Evolutionary conservation across 2,113 vertebrate species (phyloP).

Genomic region (Dissostichus mawsoni): DNA sequence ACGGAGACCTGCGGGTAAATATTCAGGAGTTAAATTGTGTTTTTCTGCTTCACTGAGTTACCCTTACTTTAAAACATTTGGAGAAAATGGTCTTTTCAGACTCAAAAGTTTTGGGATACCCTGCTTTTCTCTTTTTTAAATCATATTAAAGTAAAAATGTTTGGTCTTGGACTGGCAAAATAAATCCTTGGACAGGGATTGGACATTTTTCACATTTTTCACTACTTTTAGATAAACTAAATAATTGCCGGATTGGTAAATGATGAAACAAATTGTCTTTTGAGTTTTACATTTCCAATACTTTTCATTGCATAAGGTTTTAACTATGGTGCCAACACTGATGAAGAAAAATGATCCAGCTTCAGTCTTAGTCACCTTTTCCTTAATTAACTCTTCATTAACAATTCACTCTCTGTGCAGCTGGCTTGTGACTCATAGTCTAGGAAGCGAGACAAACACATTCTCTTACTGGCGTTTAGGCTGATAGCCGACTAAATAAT

Average conservation of each 20-base stretch:
- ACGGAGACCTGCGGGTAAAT: slow-evolving; percentile 95
- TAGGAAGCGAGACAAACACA: slow-evolving; percentile 18
- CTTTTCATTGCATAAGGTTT: not conserved
- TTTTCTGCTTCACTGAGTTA: not conserved
- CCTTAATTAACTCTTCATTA: slow-evolving; percentile 30
- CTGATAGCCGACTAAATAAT: slow-evolving; percentile 15
- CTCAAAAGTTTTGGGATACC: not conserved
- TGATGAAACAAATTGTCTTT: too few species aligned
- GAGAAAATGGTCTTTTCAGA: not conserved
- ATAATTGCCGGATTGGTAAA: too few species aligned
- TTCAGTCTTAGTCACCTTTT: slow-evolving; percentile 39
- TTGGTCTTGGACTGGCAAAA: too few species aligned
- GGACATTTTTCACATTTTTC: too few species aligned
- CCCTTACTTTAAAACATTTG: not conserved
- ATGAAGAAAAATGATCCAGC: not conserved
- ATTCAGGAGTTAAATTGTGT: not conserved
- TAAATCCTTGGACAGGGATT: too few species aligned
- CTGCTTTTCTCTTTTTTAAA: too few species aligned
- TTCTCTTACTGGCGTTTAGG: slow-evolving; percentile 1
- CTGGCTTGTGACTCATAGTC: slow-evolving; percentile 28
- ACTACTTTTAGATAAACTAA: too few species aligned
- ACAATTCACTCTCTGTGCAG: slow-evolving; percentile 13
- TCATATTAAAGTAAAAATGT: too few species aligned
- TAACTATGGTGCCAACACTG: not conserved
- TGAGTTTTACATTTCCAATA: not conserved